Base-by-base conservation (phyloP, 35 echinoderm and acorn worm genomes). In the Amphiura filiformis region DNA sequence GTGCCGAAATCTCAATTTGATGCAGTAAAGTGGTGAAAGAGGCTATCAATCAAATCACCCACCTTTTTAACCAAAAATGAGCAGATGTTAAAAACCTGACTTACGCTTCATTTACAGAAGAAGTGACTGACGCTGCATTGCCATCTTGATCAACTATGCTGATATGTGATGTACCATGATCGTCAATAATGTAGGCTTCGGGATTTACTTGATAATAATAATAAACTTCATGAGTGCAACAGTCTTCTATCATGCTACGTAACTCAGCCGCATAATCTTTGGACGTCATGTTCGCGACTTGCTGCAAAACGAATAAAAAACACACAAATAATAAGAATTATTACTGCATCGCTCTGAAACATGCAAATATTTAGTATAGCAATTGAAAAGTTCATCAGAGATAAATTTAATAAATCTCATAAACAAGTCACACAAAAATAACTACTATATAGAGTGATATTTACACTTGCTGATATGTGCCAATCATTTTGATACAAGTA, bases 61-160 rank as follows among this genome's bases (percentile, higher is more conserved):
- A n/a, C n/a, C n/a, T n/a, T n/a, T n/a, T n/a, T n/a, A n/a, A n/a
- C n/a, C n/a, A n/a, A n/a, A n/a, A n/a, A n/a, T n/a, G n/a, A n/a
- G n/a, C n/a, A n/a, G n/a, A n/a, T n/a, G n/a, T n/a, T n/a, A n/a
- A n/a, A n/a, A n/a, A n/a, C n/a, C n/a, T n/a, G 31, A 87, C 85
- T 87, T 57, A 87, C 85, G 39, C 37, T 35, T 22, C 37, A 36
- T 87, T 87, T 1, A 87, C 78, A 28, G 85, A 42, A 77, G 36
- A 41, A n/a, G 85, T 87, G 0, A 78, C 75, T 78, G 85, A 28
- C 1, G 39, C 85, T 39, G 85, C 85, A 78, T 87, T 87, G 20
- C 85, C 85, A 49, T 32, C 15, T 39, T 87, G 85, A 37, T 87
- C 85, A n/a, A 87, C 85, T 1, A 87, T 34, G 30, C 65, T 20